Percentiles rank a stretch among this genome's conserved stretches.
phyloP scores from a whole-genome alignment of 2,888 invertebrate species.

The Phania funesta region DNA sequence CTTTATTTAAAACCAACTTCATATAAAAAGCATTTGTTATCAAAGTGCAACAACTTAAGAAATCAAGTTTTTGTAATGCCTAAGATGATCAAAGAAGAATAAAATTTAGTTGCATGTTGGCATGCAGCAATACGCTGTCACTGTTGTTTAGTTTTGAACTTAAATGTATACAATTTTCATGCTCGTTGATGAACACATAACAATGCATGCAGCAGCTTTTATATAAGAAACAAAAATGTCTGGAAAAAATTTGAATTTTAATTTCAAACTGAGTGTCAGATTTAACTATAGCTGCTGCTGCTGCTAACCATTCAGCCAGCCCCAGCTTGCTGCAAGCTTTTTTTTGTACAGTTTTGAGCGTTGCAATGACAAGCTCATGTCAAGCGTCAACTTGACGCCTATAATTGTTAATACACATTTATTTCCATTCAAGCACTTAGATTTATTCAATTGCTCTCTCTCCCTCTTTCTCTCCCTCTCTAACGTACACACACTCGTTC shows the following conservation, averaged over 20 bases:
- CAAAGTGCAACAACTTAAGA: conserved; percentile 16
- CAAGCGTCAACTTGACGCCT: conserved; percentile 68
- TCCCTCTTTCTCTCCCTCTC: conserved; percentile 4
- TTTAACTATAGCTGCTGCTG: conserved; percentile 16
- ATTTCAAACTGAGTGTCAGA: conserved; percentile 43
- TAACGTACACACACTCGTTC: neutral
- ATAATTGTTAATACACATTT: conserved; percentile 61
- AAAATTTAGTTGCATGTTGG: conserved; percentile 57
- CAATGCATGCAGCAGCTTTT: conserved; percentile 23
- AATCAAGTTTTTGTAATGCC: conserved; percentile 52
- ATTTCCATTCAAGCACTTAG: conserved; percentile 52
- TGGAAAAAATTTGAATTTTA: conserved; percentile 30
- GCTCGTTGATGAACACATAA: conserved; percentile 27
- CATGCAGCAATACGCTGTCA: conserved; percentile 44
- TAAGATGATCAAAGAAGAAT: conserved; percentile 27
- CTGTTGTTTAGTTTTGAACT: conserved; percentile 13
- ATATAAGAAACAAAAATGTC: conserved; percentile 15
- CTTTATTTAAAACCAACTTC: neutral
- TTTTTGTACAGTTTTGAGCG: conserved; percentile 11
- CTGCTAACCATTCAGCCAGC: neutral
- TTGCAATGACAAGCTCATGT: conserved; percentile 61
- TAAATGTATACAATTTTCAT: conserved; percentile 41
- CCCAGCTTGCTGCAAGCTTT: neutral
- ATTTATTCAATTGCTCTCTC: neutral
- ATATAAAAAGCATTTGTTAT: neutral